These are phyloP conservation scores for Acrocephalus kingi DNA, from an alignment of 2,113 vertebrate species.

Conservation along the genomic window DNA sequence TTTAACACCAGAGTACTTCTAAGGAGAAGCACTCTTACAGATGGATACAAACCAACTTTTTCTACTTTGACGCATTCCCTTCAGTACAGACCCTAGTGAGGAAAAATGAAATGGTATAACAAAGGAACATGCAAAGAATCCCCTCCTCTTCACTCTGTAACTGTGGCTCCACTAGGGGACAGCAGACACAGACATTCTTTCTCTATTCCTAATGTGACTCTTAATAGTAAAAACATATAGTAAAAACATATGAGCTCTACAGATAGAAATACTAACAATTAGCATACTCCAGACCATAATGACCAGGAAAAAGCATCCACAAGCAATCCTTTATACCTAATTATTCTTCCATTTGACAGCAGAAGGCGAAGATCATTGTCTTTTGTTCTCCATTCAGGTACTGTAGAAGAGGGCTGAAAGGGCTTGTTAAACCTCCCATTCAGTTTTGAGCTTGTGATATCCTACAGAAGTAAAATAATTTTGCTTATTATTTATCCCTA, in stretches of 20 bases:
- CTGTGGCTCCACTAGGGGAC: slow-evolving; percentile 36
- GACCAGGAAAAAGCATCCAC: not conserved
- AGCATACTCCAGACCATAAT: not conserved
- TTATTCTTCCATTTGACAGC: slow-evolving; percentile 93
- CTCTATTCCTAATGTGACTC: not conserved
- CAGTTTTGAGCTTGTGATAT: slow-evolving; percentile 82
- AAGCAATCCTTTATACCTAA: slow-evolving; percentile 78
- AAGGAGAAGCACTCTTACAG: not conserved
- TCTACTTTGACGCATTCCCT: not conserved
- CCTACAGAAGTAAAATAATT: slow-evolving; percentile 75
- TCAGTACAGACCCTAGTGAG: not conserved
- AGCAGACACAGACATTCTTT: slow-evolving; percentile 37
- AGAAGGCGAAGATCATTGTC: slow-evolving; percentile 90
- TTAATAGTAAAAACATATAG: not conserved
- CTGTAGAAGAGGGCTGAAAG: slow-evolving; percentile 88
- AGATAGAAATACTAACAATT: not conserved
- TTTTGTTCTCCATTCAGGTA: slow-evolving; percentile 81
- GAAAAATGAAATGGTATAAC: not conserved
- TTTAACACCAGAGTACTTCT: not conserved
- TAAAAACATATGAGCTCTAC: not conserved
- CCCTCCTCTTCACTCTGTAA: not conserved
- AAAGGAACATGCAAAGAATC: not conserved
- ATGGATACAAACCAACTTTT: not conserved
- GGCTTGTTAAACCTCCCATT: slow-evolving; percentile 92
- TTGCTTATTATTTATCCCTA: not conserved